A percentile compares a stretch with the other conserved stretches of the same genome.
phyloP scores from a whole-genome alignment of 2,797 vertebrate species.

The Vireo griseus region DNA sequence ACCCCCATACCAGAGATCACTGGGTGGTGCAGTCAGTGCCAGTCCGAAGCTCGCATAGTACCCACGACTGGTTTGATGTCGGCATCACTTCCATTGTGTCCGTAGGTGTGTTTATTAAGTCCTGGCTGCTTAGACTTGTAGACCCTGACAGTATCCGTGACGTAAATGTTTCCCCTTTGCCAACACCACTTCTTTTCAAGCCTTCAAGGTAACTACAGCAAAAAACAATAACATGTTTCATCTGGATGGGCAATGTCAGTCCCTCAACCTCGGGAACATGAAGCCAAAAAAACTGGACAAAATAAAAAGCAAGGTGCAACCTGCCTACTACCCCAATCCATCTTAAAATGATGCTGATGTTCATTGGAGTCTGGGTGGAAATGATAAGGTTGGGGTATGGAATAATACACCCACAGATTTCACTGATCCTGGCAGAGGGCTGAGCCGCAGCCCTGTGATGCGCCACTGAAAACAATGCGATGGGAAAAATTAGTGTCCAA shows the following conservation, averaged over 20 bases:
- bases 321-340: background rate
- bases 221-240: background rate
- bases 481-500: background rate
- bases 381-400: rapidly evolving
- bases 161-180: background rate
- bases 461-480: rapidly evolving
- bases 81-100: background rate
- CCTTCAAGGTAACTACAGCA: background rate
- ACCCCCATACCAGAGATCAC: rapidly evolving
- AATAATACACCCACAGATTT: background rate
- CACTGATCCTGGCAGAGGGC: background rate
- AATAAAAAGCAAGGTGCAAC: background rate
- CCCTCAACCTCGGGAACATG: background rate
- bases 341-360: rapidly evolving
- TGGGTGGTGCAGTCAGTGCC: rapidly evolving
- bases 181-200: background rate
- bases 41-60: background rate
- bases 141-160: background rate
- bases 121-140: background rate
- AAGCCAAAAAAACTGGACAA: background rate
- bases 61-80: background rate
- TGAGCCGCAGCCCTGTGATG: background rate
- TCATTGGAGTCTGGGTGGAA: background rate
- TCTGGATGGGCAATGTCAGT: rapidly evolving
- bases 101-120: background rate